phyloP scores from a whole-genome alignment of 2,113 vertebrate genomes.

The Mungos mungo region DNA sequence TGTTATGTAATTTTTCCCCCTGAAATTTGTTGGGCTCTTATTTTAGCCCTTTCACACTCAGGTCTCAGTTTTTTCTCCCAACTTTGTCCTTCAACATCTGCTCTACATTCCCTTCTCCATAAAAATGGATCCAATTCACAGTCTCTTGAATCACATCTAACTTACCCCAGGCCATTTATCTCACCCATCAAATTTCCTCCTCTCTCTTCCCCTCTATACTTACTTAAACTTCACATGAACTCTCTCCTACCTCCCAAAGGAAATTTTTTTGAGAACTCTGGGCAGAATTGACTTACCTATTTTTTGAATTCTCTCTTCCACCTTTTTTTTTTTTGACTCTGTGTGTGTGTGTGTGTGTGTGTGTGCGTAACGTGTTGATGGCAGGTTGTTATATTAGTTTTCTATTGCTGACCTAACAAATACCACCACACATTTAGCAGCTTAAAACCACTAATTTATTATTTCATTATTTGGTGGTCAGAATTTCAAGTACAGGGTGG shows the following conservation, averaged over 20 bases:
- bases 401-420: not conserved
- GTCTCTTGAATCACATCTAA: not conserved
- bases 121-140: not conserved
- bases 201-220: not conserved
- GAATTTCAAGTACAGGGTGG: not conserved
- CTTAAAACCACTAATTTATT: not conserved
- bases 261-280: not conserved
- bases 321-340: too few relatives aligned
- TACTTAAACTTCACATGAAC: not conserved
- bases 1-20: not conserved
- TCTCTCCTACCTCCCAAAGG: not conserved
- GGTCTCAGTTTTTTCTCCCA: not conserved
- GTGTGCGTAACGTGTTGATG: not conserved
- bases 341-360: not conserved
- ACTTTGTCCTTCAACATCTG: not conserved
- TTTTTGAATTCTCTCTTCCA: not conserved
- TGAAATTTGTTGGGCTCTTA: not conserved
- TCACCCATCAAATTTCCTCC: not conserved
- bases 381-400: not conserved
- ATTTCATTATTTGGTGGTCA: not conserved
- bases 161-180: not conserved
- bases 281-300: not conserved
- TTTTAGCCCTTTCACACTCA: not conserved
- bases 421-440: not conserved
- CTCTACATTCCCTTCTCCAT: not conserved